A percentile compares a stretch with the other conserved stretches of the same genome.
phyloP scores from a whole-genome alignment of 2,113 vertebrate species.

The Monarcha castaneiventris region DNA sequence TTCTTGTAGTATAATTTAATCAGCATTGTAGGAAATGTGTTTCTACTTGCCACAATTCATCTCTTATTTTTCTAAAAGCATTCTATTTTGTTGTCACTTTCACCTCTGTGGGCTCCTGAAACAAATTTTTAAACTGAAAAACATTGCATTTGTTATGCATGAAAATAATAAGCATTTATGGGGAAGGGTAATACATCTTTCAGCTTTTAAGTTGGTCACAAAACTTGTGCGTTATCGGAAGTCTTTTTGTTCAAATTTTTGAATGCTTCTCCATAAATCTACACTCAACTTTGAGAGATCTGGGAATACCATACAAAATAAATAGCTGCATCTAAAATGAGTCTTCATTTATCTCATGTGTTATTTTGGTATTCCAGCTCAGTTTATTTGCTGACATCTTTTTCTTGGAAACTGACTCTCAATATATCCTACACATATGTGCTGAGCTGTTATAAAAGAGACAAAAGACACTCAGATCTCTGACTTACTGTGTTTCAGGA shows the following conservation, averaged over 20 bases:
- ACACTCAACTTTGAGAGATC: background rate
- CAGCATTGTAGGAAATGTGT: background rate
- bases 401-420: background rate
- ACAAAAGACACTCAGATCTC: background rate
- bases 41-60: background rate
- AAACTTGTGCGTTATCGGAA: background rate
- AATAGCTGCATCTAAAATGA: background rate
- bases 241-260: background rate
- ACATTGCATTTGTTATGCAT: background rate
- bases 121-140: background rate
- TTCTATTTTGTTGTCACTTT: background rate
- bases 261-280: background rate
- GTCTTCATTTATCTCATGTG: background rate
- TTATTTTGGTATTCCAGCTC: background rate
- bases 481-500: background rate
- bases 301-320: background rate
- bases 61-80: background rate
- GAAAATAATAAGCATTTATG: background rate
- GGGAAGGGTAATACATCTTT: background rate
- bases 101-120: background rate
- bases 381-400: background rate
- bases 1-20: background rate
- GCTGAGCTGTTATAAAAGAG: background rate
- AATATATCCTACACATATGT: background rate
- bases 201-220: background rate